These are phyloP conservation scores for Hyperoodon ampullatus DNA, from an alignment of 2,113 vertebrate genomes.

Conservation along the genomic window DNA sequence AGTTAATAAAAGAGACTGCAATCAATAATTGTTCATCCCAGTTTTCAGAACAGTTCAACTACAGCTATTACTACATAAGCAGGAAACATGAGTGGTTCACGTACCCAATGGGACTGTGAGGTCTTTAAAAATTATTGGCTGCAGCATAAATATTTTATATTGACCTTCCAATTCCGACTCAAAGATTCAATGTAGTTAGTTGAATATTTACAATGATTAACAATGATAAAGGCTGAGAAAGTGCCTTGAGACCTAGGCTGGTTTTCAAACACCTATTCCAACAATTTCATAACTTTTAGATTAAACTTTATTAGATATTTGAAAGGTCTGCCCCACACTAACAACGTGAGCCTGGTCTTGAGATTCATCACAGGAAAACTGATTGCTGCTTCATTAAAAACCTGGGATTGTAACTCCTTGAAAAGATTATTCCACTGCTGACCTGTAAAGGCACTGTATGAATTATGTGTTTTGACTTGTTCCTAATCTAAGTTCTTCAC, in stretches of 20 bases:
- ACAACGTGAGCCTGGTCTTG: neutral
- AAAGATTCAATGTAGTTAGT: constrained; percentile 46
- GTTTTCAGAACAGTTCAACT: constrained; percentile 73
- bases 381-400: constrained; percentile 56
- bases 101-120: neutral
- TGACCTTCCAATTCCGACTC: neutral
- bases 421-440: constrained; percentile 21
- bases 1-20: constrained; percentile 81
- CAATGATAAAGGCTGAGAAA: constrained; percentile 55
- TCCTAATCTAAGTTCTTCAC: constrained; percentile 2
- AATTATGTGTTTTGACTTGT: constrained; percentile 49
- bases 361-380: constrained; percentile 53
- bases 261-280: constrained; percentile 56
- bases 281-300: constrained; percentile 34
- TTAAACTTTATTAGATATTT: constrained; percentile 28
- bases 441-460: neutral
- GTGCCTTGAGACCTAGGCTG: neutral
- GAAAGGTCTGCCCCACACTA: constrained; percentile 3
- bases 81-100: constrained; percentile 41
- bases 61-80: constrained; percentile 59
- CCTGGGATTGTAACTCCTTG: constrained; percentile 8
- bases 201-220: constrained; percentile 66
- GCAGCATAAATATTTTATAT: constrained; percentile 60
- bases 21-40: constrained; percentile 80
- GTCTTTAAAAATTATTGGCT: constrained; percentile 52